These are phyloP conservation scores for Himalopsyche tibetana DNA, from an alignment of 2,888 invertebrate genomes.

Conservation along the genomic window DNA sequence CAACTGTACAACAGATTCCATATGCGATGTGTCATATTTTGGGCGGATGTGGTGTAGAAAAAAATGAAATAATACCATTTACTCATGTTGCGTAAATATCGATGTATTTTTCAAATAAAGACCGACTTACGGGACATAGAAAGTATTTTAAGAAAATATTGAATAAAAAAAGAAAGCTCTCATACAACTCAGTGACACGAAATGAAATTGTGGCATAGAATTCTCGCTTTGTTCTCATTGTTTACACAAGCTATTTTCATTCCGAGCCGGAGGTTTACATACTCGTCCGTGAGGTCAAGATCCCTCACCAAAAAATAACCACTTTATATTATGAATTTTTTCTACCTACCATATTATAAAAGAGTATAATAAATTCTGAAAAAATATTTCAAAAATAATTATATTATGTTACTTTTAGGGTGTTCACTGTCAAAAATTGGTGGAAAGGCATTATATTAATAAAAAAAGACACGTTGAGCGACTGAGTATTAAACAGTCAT, in stretches of 20 bases:
- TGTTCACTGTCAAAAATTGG: too few relatives aligned
- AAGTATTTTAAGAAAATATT: slow-evolving; percentile 6
- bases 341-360: neutral
- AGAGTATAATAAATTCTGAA: neutral
- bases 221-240: slow-evolving; percentile 23
- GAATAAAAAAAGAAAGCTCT: neutral
- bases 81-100: too few relatives aligned
- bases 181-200: neutral
- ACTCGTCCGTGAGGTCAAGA: slow-evolving; percentile 6
- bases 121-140: neutral
- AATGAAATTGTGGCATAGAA: slow-evolving; percentile 37
- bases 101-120: too few relatives aligned
- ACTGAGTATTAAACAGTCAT: too few relatives aligned
- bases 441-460: too few relatives aligned
- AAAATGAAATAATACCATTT: too few relatives aligned
- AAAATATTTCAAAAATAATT: too few relatives aligned
- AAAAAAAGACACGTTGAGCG: too few relatives aligned
- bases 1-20: too few relatives aligned
- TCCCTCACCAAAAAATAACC: slow-evolving; percentile 53
- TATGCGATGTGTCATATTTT: too few relatives aligned
- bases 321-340: neutral
- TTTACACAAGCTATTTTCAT: slow-evolving; percentile 38
- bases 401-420: too few relatives aligned
- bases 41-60: too few relatives aligned
- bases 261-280: slow-evolving; percentile 22